Conservation (phyloP, 1,140 invertebrate genomes). For the Oedothorax gibbosus region DNA sequence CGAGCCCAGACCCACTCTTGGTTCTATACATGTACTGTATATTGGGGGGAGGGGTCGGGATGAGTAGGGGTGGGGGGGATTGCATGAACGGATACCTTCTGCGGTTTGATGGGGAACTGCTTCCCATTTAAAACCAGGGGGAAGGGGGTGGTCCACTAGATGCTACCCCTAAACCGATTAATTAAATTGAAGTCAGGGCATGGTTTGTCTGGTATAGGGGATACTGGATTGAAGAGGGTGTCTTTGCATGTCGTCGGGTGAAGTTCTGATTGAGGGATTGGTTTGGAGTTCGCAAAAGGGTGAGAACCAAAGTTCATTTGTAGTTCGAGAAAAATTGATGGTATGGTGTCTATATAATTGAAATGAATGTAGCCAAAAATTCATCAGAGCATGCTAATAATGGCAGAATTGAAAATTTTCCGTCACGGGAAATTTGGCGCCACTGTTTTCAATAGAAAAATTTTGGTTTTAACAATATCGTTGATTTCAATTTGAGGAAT, state of each 20-base stretch:
- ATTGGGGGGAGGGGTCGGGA: not conserved
- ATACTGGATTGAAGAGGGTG: not conserved
- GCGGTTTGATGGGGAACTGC: conserved; percentile 55
- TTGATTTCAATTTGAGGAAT: too few relatives aligned
- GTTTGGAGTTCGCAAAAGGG: not conserved
- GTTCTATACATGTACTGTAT: not conserved
- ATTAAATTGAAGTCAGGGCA: conserved; percentile 56
- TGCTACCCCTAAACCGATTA: conserved; percentile 47
- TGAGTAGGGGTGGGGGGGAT: not conserved
- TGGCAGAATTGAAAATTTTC: too few relatives aligned
- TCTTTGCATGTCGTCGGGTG: not conserved
- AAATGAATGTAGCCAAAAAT: too few relatives aligned
- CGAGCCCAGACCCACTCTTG: not conserved
- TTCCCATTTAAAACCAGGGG: conserved; percentile 32
- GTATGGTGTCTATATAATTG: too few relatives aligned
- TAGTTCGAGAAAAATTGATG: not conserved
- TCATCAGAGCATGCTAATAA: too few relatives aligned
- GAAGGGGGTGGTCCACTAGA: not conserved
- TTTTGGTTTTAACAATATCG: too few relatives aligned
- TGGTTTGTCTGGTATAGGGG: not conserved
- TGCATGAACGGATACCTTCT: conserved; percentile 42
- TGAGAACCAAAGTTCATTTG: not conserved
- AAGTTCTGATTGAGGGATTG: not conserved
- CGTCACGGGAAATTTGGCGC: too few relatives aligned
- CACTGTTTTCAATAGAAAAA: too few relatives aligned